Evolutionary conservation across 64 coral and sea anemone species (phyloP).

Genomic region (Cladopsammia gracilis): DNA sequence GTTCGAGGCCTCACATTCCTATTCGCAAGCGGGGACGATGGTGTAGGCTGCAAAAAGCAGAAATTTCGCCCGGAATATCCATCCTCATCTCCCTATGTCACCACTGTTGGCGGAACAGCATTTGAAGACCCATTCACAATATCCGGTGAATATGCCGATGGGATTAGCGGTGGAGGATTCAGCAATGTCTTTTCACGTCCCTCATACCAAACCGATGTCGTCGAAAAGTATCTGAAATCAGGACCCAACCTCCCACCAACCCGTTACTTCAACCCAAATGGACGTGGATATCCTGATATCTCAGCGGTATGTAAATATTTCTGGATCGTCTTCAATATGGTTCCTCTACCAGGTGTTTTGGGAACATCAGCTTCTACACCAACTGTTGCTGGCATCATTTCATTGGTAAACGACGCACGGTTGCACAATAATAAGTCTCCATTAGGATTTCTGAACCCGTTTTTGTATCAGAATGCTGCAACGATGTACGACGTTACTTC

Average conservation of each 20-base stretch:
- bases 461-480: conserved; percentile 90
- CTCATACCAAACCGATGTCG: conserved; percentile 87
- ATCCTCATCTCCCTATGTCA: conserved; percentile 94
- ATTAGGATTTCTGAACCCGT: conserved; percentile 94
- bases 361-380: conserved; percentile 97
- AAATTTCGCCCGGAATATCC: conserved; percentile 95
- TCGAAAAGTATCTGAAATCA: conserved; percentile 88
- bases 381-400: conserved; percentile 93
- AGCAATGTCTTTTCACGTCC: conserved; percentile 87
- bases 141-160: conserved; percentile 83
- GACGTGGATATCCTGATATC: conserved; percentile 92
- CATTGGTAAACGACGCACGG: conserved; percentile 90
- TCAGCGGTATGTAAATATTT: conserved; percentile 95
- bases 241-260: conserved; percentile 82
- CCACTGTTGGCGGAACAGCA: conserved; percentile 95
- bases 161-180: conserved; percentile 96
- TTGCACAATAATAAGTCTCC: conserved; percentile 79
- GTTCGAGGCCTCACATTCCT: conserved; percentile 92
- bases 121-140: conserved; percentile 84
- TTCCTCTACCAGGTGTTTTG: conserved; percentile 88
- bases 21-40: conserved; percentile 98
- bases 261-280: conserved; percentile 76
- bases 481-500: conserved; percentile 86
- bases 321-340: conserved; percentile 92
- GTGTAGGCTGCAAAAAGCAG: conserved; percentile 92